phyloP scores from a whole-genome alignment of 2,888 invertebrate genomes.

The Tetranychus piercei region DNA sequence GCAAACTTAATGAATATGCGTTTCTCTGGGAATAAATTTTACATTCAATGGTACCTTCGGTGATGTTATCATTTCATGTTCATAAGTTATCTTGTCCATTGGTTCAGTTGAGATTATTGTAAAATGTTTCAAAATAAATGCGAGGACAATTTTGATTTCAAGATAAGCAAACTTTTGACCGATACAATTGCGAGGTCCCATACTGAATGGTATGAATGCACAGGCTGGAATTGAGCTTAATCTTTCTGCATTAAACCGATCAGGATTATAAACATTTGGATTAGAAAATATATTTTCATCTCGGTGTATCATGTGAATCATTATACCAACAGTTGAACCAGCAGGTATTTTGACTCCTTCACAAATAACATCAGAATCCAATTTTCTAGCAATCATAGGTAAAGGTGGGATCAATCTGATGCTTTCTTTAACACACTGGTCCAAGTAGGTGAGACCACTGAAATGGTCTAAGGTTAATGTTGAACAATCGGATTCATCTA shows the following conservation, averaged over 20 bases:
- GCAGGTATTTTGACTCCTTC: not conserved
- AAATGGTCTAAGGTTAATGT: not conserved
- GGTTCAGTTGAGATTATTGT: not conserved
- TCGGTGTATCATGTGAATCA: not conserved
- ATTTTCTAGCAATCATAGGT: not conserved
- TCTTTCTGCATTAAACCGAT: not conserved
- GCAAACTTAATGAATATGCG: too few species aligned
- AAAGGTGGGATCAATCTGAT: not conserved
- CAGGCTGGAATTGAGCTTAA: not conserved
- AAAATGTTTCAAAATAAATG: not conserved
- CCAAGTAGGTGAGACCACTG: not conserved
- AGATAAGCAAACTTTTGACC: not conserved
- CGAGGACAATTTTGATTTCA: not conserved
- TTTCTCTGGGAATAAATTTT: not conserved
- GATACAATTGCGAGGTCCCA: not conserved
- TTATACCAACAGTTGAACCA: not conserved
- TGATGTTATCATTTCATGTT: not conserved
- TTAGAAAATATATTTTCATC: not conserved
- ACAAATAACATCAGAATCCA: not conserved
- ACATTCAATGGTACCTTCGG: not conserved
- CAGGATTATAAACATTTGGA: not conserved
- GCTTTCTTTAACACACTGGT: not conserved
- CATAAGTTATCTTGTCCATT: not conserved
- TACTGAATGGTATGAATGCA: not conserved
- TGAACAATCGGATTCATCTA: not conserved